Conservation (phyloP, 2,888 invertebrate species). For the Entomobrya proxima region DNA sequence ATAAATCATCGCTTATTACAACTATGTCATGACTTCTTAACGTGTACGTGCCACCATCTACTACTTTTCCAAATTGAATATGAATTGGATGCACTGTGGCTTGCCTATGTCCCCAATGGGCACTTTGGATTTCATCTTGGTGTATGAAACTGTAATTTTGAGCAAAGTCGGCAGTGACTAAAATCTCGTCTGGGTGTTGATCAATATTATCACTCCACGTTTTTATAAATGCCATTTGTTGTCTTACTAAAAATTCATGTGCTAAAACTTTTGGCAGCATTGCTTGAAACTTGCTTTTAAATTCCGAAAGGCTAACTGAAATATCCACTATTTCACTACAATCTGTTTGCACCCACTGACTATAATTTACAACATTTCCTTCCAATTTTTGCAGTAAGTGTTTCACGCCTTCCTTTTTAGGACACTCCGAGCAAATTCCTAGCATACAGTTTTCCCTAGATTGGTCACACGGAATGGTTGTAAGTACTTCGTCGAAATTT, state of each 20-base stretch:
- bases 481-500: background rate
- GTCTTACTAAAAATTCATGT: background rate
- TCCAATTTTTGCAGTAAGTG: background rate
- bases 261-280: background rate
- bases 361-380: background rate
- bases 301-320: background rate
- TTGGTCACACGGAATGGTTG: background rate
- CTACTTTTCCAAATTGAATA: too few relatives aligned
- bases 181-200: background rate
- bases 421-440: background rate
- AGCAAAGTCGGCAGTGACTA: background rate
- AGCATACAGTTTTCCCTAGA: background rate
- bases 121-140: background rate
- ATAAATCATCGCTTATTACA: too few relatives aligned
- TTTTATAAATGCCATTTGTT: background rate
- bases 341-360: background rate
- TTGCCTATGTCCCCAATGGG: background rate
- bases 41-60: too few relatives aligned
- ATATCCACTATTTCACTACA: background rate
- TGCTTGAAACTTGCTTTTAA: background rate
- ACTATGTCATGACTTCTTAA: too few relatives aligned
- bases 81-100: background rate
- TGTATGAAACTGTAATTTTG: background rate
- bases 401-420: background rate
- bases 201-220: background rate